These are phyloP conservation scores for Phallusia fumigata DNA, from an alignment of 23 tunicate genomes.

Conservation along the genomic window DNA sequence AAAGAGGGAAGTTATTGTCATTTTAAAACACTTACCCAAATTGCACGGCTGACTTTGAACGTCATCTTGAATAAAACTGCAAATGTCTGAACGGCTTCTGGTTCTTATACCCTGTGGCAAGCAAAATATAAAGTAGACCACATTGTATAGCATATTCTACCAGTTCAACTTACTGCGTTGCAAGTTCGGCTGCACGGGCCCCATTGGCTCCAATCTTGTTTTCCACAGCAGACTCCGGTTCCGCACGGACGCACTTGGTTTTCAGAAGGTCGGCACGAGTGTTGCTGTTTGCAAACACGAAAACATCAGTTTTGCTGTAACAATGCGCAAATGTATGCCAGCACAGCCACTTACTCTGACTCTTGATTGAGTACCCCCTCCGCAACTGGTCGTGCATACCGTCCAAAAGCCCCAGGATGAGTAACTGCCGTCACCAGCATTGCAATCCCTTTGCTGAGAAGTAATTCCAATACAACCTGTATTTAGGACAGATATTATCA, in stretches of 20 bases:
- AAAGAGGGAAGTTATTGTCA: neutral
- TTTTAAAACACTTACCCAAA: slow-evolving; percentile 36
- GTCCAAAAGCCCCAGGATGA: slow-evolving; percentile 67
- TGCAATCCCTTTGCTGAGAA: slow-evolving; percentile 40
- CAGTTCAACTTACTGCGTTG: neutral
- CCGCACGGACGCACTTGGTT: neutral
- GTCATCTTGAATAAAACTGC: slow-evolving; percentile 50
- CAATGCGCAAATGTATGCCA: too few relatives aligned
- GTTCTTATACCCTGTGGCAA: slow-evolving; percentile 54
- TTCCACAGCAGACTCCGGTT: neutral
- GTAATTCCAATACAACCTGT: slow-evolving; percentile 69
- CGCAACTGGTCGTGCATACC: slow-evolving; percentile 69
- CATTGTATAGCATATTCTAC: neutral
- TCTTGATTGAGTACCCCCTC: slow-evolving; percentile 51
- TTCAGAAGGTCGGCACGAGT: neutral
- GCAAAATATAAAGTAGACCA: neutral
- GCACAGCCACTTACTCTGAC: slow-evolving; percentile 17
- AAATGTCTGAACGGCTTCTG: slow-evolving; percentile 64
- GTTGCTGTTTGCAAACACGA: neutral
- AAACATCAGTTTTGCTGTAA: neutral
- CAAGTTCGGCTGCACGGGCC: neutral
- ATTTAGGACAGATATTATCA: neutral
- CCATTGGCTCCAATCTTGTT: neutral
- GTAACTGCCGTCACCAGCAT: slow-evolving; percentile 51
- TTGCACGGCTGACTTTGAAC: slow-evolving; percentile 56